These are phyloP conservation scores for Clarias platycephalus DNA, from an alignment of 2,797 vertebrate species.

Conservation along the genomic window DNA sequence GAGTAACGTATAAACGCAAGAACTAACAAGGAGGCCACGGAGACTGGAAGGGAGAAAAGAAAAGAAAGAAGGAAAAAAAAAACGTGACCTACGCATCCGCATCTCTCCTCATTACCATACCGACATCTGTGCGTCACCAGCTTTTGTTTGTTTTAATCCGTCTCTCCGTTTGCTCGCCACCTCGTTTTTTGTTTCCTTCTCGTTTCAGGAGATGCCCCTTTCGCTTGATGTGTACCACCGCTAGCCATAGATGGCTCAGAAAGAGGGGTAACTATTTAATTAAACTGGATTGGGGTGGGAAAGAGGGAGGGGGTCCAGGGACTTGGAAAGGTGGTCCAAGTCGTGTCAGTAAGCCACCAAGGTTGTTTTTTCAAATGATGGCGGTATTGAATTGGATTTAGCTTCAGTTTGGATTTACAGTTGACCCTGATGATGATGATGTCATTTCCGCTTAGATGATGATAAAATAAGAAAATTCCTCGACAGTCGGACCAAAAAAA, in stretches of 20 bases:
- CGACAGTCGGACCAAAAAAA: not conserved
- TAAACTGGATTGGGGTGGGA: constrained; percentile 46
- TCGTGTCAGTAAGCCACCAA: not conserved
- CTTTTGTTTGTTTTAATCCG: constrained; percentile 57
- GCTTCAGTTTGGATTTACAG: not conserved
- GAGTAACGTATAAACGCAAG: not conserved
- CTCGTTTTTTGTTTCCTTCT: constrained; percentile 40
- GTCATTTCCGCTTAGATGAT: not conserved
- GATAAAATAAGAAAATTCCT: not conserved
- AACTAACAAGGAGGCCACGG: not conserved
- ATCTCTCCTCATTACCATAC: constrained; percentile 50
- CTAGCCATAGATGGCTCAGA: constrained; percentile 40
- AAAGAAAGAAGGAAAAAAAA: not conserved
- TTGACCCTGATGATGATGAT: not conserved
- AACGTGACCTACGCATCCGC: constrained; percentile 33
- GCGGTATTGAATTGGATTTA: not conserved
- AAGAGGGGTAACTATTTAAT: constrained; percentile 51
- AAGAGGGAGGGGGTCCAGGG: constrained; percentile 1
- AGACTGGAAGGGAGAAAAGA: not conserved
- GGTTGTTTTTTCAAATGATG: not conserved
- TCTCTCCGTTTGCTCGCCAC: constrained; percentile 24
- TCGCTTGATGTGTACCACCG: constrained; percentile 55
- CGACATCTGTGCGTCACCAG: constrained; percentile 42
- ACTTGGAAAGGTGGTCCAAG: constrained; percentile 4
- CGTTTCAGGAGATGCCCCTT: constrained; percentile 59